Evolutionary conservation across 2,113 vertebrate species (phyloP).

Genomic region (Mesitornis unicolor): DNA sequence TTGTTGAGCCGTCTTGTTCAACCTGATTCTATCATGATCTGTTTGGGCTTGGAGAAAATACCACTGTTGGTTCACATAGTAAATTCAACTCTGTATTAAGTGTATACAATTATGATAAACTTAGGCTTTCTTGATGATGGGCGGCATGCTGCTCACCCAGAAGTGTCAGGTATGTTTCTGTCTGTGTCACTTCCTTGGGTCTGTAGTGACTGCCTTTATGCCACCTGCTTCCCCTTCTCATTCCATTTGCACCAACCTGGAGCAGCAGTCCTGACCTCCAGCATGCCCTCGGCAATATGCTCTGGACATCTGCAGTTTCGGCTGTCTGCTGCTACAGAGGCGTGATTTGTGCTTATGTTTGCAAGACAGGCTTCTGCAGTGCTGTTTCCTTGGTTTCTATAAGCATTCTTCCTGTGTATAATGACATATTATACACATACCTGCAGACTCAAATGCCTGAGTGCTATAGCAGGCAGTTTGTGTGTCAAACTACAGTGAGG

Average conservation of each 20-base stretch:
- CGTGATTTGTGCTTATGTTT: neutral
- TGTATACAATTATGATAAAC: neutral
- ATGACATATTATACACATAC: neutral
- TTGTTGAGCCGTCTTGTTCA: neutral
- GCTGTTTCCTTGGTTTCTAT: neutral
- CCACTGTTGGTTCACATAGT: neutral
- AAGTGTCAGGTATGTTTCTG: neutral
- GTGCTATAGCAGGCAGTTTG: neutral
- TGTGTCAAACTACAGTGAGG: neutral
- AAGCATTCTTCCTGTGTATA: neutral
- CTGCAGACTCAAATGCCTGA: neutral
- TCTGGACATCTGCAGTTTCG: neutral
- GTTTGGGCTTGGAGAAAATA: neutral
- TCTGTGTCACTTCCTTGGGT: neutral
- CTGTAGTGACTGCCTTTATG: neutral
- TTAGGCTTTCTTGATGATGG: neutral
- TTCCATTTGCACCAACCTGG: neutral
- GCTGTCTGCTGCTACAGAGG: neutral
- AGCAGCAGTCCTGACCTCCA: neutral
- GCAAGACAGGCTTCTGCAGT: neutral
- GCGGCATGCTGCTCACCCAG: neutral
- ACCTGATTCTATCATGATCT: neutral
- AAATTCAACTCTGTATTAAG: neutral
- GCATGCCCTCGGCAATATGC: neutral
- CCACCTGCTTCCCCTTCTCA: neutral